These are phyloP conservation scores for Xanthia icteritia DNA, from an alignment of 2,888 invertebrate species.

Conservation along the genomic window DNA sequence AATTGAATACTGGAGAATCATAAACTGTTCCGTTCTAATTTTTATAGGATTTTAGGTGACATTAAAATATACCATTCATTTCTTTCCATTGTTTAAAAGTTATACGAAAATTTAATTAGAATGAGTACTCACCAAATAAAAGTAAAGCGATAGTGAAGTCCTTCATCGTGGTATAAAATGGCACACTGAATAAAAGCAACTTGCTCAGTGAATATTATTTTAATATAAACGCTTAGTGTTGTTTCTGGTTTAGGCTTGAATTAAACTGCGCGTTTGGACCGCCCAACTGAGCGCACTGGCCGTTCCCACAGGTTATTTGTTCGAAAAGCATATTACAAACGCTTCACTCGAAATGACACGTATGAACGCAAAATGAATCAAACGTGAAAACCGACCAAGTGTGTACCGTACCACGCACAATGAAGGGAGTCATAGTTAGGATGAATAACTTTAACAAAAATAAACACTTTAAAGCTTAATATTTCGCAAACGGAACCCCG, in stretches of 20 bases:
- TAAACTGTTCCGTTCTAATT: not conserved
- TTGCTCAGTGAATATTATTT: conserved; percentile 9
- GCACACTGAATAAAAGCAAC: not conserved
- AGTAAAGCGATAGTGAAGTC: not conserved
- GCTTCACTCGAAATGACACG: not conserved
- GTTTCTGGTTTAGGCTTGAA: not conserved
- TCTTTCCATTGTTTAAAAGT: no score
- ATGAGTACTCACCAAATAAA: conserved; percentile 11
- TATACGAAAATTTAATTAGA: no score
- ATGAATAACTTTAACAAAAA: no score
- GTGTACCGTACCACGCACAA: no score
- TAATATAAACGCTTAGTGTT: not conserved
- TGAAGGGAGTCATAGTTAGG: no score
- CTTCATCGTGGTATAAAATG: conserved; percentile 8
- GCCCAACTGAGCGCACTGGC: not conserved
- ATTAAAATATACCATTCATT: no score
- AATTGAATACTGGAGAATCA: not conserved
- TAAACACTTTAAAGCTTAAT: no score
- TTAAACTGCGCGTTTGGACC: conserved; percentile 12
- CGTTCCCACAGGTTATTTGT: not conserved
- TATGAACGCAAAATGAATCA: no score
- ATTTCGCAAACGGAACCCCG: no score
- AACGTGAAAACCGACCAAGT: no score
- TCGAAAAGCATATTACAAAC: not conserved
- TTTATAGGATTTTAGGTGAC: not conserved